Evolutionary conservation across 2,888 invertebrate genomes (phyloP).

Genomic region (Tinea pellionella): DNA sequence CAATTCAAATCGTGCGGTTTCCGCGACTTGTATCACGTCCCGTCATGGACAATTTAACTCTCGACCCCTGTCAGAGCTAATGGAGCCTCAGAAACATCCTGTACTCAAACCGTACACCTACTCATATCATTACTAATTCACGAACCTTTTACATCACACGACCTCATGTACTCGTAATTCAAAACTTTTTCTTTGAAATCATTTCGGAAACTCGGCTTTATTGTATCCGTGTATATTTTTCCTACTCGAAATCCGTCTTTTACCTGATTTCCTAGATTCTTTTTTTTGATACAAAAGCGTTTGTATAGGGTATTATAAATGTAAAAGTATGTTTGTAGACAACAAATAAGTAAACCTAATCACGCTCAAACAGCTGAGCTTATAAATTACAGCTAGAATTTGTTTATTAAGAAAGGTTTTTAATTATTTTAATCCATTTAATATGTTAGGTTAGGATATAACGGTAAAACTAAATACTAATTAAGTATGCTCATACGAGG

Average conservation of each 20-base stretch:
- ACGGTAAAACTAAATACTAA: too few relatives aligned
- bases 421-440: too few relatives aligned
- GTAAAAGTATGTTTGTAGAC: too few relatives aligned
- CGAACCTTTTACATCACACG: neutral
- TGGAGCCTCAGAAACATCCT: neutral
- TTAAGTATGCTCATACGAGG: too few relatives aligned
- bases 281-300: too few relatives aligned
- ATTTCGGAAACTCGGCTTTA: neutral
- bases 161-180: neutral
- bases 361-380: too few relatives aligned
- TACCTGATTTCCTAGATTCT: neutral
- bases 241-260: neutral
- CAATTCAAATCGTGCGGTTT: neutral
- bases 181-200: neutral
- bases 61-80: slow-evolving; percentile 1
- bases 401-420: too few relatives aligned
- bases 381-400: too few relatives aligned
- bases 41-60: neutral
- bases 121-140: neutral
- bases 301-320: too few relatives aligned
- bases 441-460: too few relatives aligned
- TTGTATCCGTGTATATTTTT: neutral
- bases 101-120: neutral
- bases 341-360: too few relatives aligned
- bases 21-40: neutral